Evolutionary conservation across 1,140 invertebrate genomes (phyloP).

Genomic region (Patella vulgata): DNA sequence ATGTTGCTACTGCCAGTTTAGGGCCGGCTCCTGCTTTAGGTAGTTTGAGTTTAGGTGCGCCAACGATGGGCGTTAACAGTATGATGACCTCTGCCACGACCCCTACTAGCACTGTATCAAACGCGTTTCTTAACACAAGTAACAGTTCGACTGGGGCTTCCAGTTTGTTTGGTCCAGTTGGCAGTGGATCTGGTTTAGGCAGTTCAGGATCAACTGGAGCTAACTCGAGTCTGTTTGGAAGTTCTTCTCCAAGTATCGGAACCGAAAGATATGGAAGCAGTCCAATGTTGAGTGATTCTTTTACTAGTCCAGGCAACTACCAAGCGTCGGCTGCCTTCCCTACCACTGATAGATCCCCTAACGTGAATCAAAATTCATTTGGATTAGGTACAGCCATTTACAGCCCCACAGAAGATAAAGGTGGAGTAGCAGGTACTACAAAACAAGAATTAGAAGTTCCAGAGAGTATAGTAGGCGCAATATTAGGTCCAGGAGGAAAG

Average conservation of each 20-base stretch:
- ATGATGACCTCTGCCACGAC: conserved; percentile 42
- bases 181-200: conserved; percentile 56
- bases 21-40: conserved; percentile 29
- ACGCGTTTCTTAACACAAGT: conserved; percentile 54
- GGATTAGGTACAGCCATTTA: conserved; percentile 76
- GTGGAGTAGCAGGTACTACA: conserved; percentile 71
- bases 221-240: conserved; percentile 61
- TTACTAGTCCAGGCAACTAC: conserved; percentile 42
- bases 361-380: conserved; percentile 79
- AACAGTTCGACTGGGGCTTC: conserved; percentile 50
- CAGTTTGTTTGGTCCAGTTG: conserved; percentile 63
- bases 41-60: conserved; percentile 45
- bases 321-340: conserved; percentile 41
- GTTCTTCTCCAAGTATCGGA: conserved; percentile 57
- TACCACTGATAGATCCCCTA: conserved; percentile 61
- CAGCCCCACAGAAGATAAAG: conserved; percentile 59
- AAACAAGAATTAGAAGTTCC: conserved; percentile 91
- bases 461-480: conserved; percentile 92
- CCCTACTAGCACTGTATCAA: conserved; percentile 37
- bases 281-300: conserved; percentile 61
- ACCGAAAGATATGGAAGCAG: conserved; percentile 57
- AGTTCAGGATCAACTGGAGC: conserved; percentile 58
- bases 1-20: conserved; percentile 28
- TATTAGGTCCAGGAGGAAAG: conserved; percentile 94
- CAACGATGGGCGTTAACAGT: conserved; percentile 44